These are phyloP conservation scores for Hucho hucho DNA, from an alignment of 2,113 vertebrate species.

Conservation along the genomic window DNA sequence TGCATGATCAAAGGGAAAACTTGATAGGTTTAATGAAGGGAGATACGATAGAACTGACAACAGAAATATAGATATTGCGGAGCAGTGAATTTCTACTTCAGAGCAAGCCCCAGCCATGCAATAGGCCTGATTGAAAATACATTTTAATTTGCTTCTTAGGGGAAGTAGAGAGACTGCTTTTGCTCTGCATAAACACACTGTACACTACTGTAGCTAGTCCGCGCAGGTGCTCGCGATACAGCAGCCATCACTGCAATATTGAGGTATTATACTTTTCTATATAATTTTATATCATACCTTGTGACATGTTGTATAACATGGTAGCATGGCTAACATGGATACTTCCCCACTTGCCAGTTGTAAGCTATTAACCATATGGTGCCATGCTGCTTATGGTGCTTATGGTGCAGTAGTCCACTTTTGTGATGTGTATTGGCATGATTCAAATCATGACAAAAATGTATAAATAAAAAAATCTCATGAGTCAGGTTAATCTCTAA, in stretches of 20 bases:
- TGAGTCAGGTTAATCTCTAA: conserved; percentile 77
- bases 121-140: background rate
- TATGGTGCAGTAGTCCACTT: conserved; percentile 14
- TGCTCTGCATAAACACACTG: background rate
- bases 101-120: background rate
- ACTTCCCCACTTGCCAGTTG: background rate
- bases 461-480: conserved; percentile 78
- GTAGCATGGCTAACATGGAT: conserved; percentile 4
- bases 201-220: background rate
- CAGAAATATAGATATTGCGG: conserved; percentile 79
- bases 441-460: conserved; percentile 64
- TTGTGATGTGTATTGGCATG: conserved; percentile 30
- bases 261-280: background rate
- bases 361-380: conserved; percentile 12
- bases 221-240: background rate
- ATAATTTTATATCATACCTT: background rate
- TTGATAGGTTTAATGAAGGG: conserved; percentile 87
- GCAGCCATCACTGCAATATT: background rate
- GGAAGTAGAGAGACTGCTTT: background rate
- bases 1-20: conserved; percentile 87
- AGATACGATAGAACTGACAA: conserved; percentile 83
- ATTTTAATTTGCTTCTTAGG: background rate
- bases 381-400: conserved; percentile 1
- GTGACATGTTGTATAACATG: background rate
- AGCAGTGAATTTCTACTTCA: background rate